These are phyloP conservation scores for Vulpes lagopus DNA, from an alignment of 2,113 vertebrate species.

Conservation along the genomic window DNA sequence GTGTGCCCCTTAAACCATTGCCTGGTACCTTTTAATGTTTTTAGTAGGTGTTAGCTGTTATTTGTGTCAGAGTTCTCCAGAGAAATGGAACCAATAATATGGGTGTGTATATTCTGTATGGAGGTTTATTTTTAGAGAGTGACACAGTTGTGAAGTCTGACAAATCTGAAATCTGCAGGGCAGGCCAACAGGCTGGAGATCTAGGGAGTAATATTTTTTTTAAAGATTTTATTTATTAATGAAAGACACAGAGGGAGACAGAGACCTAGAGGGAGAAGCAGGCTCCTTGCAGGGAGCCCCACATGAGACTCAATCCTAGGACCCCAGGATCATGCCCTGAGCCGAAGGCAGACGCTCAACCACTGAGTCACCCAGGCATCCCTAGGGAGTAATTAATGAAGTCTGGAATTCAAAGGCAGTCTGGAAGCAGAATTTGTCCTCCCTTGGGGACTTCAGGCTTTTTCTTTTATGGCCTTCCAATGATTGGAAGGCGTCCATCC, in stretches of 20 bases:
- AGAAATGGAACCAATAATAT: not conserved
- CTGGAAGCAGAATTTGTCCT: not conserved
- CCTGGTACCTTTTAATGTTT: not conserved
- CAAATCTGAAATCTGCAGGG: not conserved
- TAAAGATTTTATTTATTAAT: too few species aligned
- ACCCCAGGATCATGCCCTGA: too few species aligned
- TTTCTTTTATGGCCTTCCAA: not conserved
- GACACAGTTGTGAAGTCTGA: not conserved
- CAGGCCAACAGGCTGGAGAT: not conserved
- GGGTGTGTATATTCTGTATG: not conserved
- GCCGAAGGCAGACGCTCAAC: too few species aligned
- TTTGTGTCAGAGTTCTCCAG: not conserved
- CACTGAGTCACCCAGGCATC: too few species aligned
- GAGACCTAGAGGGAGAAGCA: too few species aligned
- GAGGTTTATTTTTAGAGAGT: slow-evolving; percentile 14
- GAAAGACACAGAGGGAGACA: too few species aligned
- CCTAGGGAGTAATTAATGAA: not conserved
- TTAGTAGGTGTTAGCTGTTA: not conserved
- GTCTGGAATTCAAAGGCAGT: not conserved
- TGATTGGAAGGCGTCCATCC: not conserved
- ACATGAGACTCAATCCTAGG: too few species aligned
- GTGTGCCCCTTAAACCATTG: not conserved
- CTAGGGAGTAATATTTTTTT: not conserved
- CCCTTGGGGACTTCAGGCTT: not conserved
- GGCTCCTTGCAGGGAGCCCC: too few species aligned